These are phyloP conservation scores for Cataglyphis altisquamis DNA, from an alignment of 2,888 invertebrate species.

Conservation along the genomic window DNA sequence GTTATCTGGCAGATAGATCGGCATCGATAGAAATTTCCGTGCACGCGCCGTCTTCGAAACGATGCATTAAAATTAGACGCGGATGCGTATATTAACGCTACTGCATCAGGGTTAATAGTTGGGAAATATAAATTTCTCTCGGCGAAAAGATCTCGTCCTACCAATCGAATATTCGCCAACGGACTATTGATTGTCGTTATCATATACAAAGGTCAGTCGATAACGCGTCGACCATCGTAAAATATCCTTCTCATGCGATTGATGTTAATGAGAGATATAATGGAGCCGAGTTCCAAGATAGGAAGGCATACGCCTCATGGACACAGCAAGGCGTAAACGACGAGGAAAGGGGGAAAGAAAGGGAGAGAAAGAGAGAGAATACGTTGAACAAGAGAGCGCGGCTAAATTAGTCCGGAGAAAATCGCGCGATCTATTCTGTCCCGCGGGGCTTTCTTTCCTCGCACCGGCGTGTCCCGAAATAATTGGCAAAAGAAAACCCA, in stretches of 20 bases:
- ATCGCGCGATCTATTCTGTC: conserved; percentile 85
- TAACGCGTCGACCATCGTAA: conserved; percentile 47
- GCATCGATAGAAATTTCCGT: conserved; percentile 75
- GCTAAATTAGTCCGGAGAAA: conserved; percentile 85
- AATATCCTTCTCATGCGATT: conserved; percentile 64
- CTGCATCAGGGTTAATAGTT: conserved; percentile 64
- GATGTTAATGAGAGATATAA: conserved; percentile 74
- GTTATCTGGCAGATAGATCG: conserved; percentile 77
- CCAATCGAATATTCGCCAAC: conserved; percentile 18
- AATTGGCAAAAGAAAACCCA: conserved; percentile 85
- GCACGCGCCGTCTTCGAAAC: conserved; percentile 39
- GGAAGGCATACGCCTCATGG: conserved; percentile 27
- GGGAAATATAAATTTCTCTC: conserved; percentile 50
- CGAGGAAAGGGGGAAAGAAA: conserved; percentile 16
- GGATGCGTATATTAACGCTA: conserved; percentile 20
- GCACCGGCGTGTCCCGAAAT: conserved; percentile 83
- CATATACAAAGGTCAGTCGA: background rate
- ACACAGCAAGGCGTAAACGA: conserved; percentile 13
- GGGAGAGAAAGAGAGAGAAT: conserved; percentile 48
- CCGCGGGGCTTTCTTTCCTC: conserved; percentile 85
- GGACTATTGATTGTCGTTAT: conserved; percentile 40
- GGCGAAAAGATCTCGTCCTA: background rate
- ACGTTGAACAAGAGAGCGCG: conserved; percentile 65
- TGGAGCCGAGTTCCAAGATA: conserved; percentile 62
- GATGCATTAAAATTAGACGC: conserved; percentile 66